Conservation (phyloP, 2,888 invertebrate genomes). For the Synanthedon vespiformis region DNA sequence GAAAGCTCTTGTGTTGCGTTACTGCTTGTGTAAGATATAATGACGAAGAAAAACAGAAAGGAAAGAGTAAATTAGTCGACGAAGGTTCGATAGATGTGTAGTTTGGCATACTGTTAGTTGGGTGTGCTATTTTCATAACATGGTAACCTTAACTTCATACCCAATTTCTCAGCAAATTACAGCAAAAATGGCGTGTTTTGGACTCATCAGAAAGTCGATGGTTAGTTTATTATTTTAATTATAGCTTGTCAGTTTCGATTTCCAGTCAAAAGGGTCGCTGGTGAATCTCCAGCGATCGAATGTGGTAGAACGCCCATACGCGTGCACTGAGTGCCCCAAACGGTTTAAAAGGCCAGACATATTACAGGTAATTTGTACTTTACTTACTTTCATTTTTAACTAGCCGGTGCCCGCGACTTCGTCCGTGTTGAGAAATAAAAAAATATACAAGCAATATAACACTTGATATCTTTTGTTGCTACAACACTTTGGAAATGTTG, state of each 20-base stretch:
- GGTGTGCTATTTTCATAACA: too few relatives aligned
- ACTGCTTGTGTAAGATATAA: too few relatives aligned
- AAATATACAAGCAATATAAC: not conserved
- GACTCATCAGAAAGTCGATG: not conserved
- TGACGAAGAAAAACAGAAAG: too few relatives aligned
- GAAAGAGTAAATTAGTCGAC: too few relatives aligned
- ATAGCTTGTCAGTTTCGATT: not conserved
- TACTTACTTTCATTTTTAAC: too few relatives aligned
- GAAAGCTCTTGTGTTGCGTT: too few relatives aligned
- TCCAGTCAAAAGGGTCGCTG: constrained; percentile 36
- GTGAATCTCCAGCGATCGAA: constrained; percentile 39
- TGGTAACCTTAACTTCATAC: not conserved
- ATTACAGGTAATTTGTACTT: constrained; percentile 27
- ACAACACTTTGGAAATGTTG: too few relatives aligned
- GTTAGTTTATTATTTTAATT: too few relatives aligned
- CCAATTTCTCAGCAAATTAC: not conserved
- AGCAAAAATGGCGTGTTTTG: not conserved
- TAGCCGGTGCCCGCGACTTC: too few relatives aligned
- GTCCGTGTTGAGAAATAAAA: too few relatives aligned
- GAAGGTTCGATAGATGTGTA: too few relatives aligned
- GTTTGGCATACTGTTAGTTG: too few relatives aligned
- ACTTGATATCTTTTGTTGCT: not conserved
- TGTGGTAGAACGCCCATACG: constrained; percentile 44
- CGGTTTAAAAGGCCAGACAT: constrained; percentile 40
- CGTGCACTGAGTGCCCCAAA: constrained; percentile 35